A percentile compares a stretch with the other conserved stretches of the same genome.
Conservation (phyloP, 2,113 vertebrate species). For the Illadopsis cleaveri region DNA sequence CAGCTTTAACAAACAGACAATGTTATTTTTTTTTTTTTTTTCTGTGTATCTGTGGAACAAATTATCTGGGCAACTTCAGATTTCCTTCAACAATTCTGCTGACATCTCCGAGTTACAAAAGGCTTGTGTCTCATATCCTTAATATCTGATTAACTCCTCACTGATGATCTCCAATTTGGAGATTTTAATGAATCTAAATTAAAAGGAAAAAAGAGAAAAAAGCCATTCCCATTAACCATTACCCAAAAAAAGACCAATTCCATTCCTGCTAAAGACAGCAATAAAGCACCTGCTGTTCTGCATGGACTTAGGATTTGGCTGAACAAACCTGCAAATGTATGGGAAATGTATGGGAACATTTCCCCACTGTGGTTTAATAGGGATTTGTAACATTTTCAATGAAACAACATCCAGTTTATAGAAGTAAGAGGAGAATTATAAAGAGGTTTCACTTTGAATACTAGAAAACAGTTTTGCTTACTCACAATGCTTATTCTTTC, state of each 20-base stretch:
- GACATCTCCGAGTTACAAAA: neutral
- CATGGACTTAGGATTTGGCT: neutral
- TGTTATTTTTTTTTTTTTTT: neutral
- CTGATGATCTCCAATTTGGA: neutral
- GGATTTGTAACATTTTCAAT: neutral
- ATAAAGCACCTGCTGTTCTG: neutral
- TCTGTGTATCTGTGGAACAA: neutral
- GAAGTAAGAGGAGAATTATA: neutral
- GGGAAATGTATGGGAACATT: neutral
- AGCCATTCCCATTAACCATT: neutral
- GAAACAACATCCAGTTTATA: neutral
- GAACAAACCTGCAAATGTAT: neutral
- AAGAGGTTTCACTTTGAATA: neutral
- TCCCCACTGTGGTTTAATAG: neutral
- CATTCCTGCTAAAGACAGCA: neutral
- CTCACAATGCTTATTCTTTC: neutral
- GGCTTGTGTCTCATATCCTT: neutral
- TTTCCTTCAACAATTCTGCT: neutral
- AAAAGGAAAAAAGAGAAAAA: neutral
- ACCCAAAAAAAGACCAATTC: neutral
- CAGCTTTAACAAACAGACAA: neutral
- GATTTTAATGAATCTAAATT: neutral
- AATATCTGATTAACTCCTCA: neutral
- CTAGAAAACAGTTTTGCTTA: neutral
- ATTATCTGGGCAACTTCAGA: neutral